Conservation (phyloP, 1,140 invertebrate genomes). For the Microplitis demolitor region DNA sequence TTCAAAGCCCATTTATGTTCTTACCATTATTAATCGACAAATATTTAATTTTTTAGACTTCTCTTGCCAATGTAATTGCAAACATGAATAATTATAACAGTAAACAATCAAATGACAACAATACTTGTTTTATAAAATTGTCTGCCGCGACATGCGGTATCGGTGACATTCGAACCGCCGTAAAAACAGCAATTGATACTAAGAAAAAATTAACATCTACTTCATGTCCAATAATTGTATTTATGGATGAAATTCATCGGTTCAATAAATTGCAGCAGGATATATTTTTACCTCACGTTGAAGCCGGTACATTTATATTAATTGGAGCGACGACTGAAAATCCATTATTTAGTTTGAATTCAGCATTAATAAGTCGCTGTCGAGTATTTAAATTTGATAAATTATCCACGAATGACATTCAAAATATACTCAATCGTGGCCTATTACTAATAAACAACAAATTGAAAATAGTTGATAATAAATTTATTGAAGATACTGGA, state of each 20-base stretch:
- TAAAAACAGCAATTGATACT: conserved; percentile 77
- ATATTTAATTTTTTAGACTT: conserved; percentile 64
- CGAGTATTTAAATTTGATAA: conserved; percentile 79
- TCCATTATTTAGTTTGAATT: conserved; percentile 84
- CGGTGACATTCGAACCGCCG: conserved; percentile 76
- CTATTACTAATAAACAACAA: conserved; percentile 53
- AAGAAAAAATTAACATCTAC: conserved; percentile 58
- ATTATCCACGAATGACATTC: conserved; percentile 65
- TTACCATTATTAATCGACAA: too few relatives aligned
- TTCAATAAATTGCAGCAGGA: conserved; percentile 85
- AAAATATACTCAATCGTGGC: conserved; percentile 69
- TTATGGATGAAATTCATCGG: conserved; percentile 89
- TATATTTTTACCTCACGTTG: conserved; percentile 79
- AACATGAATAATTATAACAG: conserved; percentile 67
- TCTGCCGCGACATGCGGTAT: conserved; percentile 79
- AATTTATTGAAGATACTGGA: conserved; percentile 35
- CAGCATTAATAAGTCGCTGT: conserved; percentile 78
- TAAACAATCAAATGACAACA: conserved; percentile 38
- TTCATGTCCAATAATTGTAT: conserved; percentile 76
- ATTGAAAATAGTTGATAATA: conserved; percentile 1
- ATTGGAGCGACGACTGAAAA: conserved; percentile 90
- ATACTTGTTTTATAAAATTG: conserved; percentile 72
- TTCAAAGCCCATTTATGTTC: too few relatives aligned
- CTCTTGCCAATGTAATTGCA: conserved; percentile 77
- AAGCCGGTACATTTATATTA: conserved; percentile 79